Conservation (phyloP, 2,113 vertebrate species). For the Cheirogaleus medius region DNA sequence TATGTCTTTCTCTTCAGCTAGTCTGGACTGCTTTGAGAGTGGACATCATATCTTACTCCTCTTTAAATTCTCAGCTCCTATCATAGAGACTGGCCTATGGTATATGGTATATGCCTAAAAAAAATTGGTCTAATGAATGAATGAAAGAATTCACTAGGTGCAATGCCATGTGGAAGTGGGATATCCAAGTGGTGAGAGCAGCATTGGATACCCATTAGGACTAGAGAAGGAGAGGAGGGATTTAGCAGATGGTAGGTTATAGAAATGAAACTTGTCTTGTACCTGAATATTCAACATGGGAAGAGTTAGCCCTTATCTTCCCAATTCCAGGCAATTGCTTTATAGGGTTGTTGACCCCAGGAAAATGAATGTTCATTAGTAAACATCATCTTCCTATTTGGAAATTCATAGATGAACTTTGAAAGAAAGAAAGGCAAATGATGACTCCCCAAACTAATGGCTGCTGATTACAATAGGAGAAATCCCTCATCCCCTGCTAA, state of each 20-base stretch:
- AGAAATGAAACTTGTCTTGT: not conserved
- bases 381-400: slow-evolving; percentile 16
- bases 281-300: not conserved
- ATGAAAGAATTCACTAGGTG: not conserved
- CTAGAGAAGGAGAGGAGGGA: not conserved
- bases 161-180: not conserved
- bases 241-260: not conserved
- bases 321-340: not conserved
- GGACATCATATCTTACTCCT: not conserved
- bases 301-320: not conserved
- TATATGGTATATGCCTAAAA: not conserved
- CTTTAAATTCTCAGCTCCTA: not conserved
- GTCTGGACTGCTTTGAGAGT: not conserved
- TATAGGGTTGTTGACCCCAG: not conserved
- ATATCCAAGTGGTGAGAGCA: not conserved
- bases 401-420: slow-evolving; percentile 48
- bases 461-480: not conserved
- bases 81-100: not conserved
- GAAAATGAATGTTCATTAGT: not conserved
- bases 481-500: not conserved
- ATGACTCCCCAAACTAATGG: not conserved
- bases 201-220: not conserved
- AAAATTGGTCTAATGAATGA: not conserved
- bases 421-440: slow-evolving; percentile 42
- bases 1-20: not conserved